Conservation (phyloP, 2,113 vertebrate genomes). For the Hipposideros armiger region DNA sequence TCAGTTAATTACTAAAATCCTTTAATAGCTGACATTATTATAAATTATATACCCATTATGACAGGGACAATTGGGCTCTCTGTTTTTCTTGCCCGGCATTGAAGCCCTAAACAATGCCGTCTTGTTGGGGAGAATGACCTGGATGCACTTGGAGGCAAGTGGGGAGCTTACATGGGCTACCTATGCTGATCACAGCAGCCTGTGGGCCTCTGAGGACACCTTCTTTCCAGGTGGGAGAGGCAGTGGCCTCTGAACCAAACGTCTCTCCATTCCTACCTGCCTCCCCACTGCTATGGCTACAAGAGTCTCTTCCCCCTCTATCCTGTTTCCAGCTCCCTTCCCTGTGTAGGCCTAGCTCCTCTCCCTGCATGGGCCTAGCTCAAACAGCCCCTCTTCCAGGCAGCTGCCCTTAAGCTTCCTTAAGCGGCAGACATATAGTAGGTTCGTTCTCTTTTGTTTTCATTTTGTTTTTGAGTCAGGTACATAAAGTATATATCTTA, state of each 20-base stretch:
- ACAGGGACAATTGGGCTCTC: slow-evolving; percentile 82
- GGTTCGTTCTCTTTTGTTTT: neutral
- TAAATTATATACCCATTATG: slow-evolving; percentile 81
- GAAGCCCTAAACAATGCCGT: slow-evolving; percentile 75
- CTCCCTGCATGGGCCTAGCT: neutral
- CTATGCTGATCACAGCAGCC: slow-evolving; percentile 65
- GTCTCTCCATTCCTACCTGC: neutral
- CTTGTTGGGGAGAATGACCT: slow-evolving; percentile 77
- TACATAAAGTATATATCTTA: neutral
- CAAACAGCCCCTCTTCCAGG: neutral
- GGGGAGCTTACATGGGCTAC: slow-evolving; percentile 66
- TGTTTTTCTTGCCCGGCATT: slow-evolving; percentile 77
- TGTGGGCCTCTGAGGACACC: slow-evolving; percentile 58
- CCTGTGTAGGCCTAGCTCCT: neutral
- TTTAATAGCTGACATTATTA: slow-evolving; percentile 87
- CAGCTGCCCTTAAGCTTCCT: neutral
- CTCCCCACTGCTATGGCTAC: neutral
- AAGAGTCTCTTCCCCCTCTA: neutral
- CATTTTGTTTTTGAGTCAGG: neutral
- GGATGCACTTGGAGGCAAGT: slow-evolving; percentile 53
- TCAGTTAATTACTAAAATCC: slow-evolving; percentile 85
- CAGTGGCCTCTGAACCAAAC: neutral
- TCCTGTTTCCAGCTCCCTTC: neutral
- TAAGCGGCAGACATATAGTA: neutral
- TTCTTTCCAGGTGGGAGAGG: slow-evolving; percentile 58